Evolutionary conservation across 2,888 invertebrate genomes (phyloP), one percentile per base, ranked within the genome.

Genomic region (Heliconius charithonia): DNA sequence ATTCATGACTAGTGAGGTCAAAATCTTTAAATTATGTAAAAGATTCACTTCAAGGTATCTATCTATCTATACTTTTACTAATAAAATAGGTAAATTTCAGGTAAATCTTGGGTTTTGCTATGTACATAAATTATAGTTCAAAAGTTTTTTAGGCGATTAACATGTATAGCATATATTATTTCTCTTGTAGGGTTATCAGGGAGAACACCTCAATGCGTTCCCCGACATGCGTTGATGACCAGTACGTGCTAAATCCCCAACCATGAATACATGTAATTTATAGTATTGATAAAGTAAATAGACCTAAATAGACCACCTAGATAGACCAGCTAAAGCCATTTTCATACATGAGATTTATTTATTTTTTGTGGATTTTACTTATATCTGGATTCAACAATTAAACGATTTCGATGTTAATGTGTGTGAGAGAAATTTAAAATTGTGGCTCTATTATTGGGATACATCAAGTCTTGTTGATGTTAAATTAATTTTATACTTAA

Each of bases 131-230:
- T 59, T 65, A 65, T 67, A 67, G 51, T 45, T 72, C 10, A 12
- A 25, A 59, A 19, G 37, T 13, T 56, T 29, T 56, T 72, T 51
- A 56, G 72, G 69, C 70, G 19, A 69, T 56, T 37, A 59, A 27
- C 45, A 45, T 69, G 41, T 45, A 69, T 69, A 69, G 69, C 25
- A 25, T 69, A 41, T n/a, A 45, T 41, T 69, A 25, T 69, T 69
- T 69, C 69, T 69, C 69, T 69, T 69, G 69, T 69, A 69, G 69
- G 69, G 69, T 41, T 69, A 69, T 69, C 69, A 69, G 69, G 41
- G 69, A 69, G 69, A 69, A 69, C 41, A 69, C 69, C 41, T 69
- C 69, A 69, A 69, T 69, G 69, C 69, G 69, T 69, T 45, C 69
- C 45, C 69, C 69, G 69, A 69, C 45, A 69, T 69, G 69, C 69